These are phyloP conservation scores for Drosophila albomicans DNA, from an alignment of 1,140 invertebrate genomes.

Conservation along the genomic window DNA sequence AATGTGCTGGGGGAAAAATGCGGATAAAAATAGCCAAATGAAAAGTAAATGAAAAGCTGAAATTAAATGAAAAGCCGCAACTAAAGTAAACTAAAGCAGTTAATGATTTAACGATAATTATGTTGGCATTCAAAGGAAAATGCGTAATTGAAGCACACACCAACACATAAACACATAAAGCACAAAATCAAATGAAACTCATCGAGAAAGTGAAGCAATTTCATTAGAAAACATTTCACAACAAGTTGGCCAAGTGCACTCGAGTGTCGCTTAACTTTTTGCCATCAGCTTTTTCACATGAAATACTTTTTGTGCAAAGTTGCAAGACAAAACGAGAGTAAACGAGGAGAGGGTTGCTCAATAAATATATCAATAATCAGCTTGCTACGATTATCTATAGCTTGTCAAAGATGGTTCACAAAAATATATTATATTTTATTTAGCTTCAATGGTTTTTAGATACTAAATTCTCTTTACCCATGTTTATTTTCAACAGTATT, in stretches of 20 bases:
- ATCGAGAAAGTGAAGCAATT: constrained; percentile 1
- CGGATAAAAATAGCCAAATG: background rate
- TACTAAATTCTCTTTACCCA: too few relatives aligned
- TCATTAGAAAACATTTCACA: constrained; percentile 8
- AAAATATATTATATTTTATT: too few relatives aligned
- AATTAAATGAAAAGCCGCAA: too few relatives aligned
- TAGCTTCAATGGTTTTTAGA: too few relatives aligned
- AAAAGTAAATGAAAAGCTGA: background rate
- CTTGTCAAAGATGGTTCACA: too few relatives aligned
- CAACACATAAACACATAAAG: too few relatives aligned
- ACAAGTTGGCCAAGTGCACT: background rate
- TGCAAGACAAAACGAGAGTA: too few relatives aligned
- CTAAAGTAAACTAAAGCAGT: background rate
- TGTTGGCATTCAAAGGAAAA: background rate
- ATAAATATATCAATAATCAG: too few relatives aligned
- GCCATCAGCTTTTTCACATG: background rate
- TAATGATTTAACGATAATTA: constrained; percentile 3
- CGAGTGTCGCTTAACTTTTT: background rate
- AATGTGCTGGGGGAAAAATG: background rate
- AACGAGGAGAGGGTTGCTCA: too few relatives aligned
- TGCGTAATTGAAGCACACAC: background rate
- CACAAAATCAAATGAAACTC: background rate
- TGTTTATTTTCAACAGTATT: too few relatives aligned
- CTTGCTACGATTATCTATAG: too few relatives aligned
- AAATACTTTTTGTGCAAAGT: background rate